Conservation (phyloP, 2,797 vertebrate species). For the Melanotaenia trifasciata region DNA sequence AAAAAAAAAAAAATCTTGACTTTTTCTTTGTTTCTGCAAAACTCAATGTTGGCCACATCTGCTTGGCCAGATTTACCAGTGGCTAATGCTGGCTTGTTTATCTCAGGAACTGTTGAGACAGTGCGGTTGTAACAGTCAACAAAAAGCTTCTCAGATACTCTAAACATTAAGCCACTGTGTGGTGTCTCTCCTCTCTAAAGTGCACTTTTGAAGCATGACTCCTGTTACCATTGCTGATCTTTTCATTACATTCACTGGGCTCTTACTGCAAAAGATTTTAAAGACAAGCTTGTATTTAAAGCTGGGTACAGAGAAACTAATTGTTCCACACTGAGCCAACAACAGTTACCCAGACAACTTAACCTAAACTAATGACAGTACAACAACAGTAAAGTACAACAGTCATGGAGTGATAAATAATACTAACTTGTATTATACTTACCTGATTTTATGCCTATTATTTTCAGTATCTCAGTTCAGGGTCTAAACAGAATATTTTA, state of each 20-base stretch:
- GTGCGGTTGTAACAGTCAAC: conserved; percentile 62
- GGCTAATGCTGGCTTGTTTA: conserved; percentile 63
- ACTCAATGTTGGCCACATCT: conserved; percentile 54
- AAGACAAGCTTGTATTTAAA: conserved; percentile 20
- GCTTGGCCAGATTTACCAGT: conserved; percentile 55
- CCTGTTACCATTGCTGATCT: conserved; percentile 21
- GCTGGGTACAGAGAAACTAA: conserved; percentile 32
- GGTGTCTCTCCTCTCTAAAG: conserved; percentile 37
- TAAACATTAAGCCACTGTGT: conserved; percentile 54
- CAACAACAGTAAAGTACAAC: neutral
- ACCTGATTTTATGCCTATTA: neutral
- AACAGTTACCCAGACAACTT: conserved; percentile 11
- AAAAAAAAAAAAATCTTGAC: conserved; percentile 34
- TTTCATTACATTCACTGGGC: conserved; percentile 39
- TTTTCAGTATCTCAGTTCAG: neutral
- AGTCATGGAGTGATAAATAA: neutral
- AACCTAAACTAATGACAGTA: conserved; percentile 25
- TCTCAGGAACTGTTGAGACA: conserved; percentile 60
- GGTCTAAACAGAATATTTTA: neutral
- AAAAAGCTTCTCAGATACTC: conserved; percentile 62
- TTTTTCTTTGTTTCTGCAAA: conserved; percentile 41
- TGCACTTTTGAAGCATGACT: conserved; percentile 9
- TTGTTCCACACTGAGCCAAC: conserved; percentile 20
- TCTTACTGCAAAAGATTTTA: conserved; percentile 27
- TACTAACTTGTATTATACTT: neutral